A percentile compares a stretch with the other conserved stretches of the same genome.
Evolutionary conservation across 2,797 vertebrate species (phyloP).

Genomic region (Dermochelys coriacea): DNA sequence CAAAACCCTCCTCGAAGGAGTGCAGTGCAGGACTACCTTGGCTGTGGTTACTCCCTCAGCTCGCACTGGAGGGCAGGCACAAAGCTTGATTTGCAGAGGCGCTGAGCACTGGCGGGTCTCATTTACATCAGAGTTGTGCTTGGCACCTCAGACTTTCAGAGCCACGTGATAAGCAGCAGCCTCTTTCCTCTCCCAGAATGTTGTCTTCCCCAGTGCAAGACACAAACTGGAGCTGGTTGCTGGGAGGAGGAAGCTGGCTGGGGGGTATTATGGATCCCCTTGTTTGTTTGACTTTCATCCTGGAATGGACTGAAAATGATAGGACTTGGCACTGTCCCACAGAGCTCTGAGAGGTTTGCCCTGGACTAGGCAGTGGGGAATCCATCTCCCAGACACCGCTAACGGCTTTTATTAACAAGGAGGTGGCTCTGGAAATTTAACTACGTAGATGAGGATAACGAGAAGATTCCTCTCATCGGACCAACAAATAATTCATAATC

Average conservation of each 20-base stretch:
- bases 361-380: neutral
- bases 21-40: no score
- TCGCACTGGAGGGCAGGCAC: no score
- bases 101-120: neutral
- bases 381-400: neutral
- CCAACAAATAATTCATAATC: neutral
- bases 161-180: neutral
- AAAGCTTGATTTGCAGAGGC: no score
- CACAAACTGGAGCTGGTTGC: neutral
- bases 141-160: neutral
- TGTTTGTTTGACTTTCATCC: neutral
- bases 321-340: neutral
- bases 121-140: neutral
- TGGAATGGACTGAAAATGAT: neutral
- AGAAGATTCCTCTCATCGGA: neutral
- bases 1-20: no score
- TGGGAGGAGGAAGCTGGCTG: neutral
- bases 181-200: neutral
- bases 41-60: no score
- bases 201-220: neutral
- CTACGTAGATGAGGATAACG: neutral
- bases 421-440: neutral
- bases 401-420: neutral
- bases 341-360: neutral
- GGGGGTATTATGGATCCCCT: neutral